These are phyloP conservation scores for Melanerpes aurifrons DNA, from an alignment of 2,113 vertebrate species.

Conservation along the genomic window DNA sequence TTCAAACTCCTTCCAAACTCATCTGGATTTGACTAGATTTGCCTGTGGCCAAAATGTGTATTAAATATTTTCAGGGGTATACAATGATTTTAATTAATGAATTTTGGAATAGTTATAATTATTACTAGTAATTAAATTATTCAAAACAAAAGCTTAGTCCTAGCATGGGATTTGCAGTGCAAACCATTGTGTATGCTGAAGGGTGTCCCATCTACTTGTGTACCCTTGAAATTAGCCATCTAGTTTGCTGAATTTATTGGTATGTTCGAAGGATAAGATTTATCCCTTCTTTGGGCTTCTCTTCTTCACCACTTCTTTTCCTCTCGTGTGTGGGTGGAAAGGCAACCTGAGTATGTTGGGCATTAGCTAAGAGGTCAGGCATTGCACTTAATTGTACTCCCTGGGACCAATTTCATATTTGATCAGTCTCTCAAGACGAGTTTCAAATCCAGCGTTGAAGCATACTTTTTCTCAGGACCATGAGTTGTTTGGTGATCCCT, in stretches of 20 bases:
- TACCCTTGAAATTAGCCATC: neutral
- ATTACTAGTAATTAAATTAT: neutral
- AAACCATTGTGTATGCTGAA: neutral
- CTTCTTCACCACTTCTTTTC: neutral
- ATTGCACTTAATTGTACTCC: neutral
- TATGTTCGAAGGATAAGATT: neutral
- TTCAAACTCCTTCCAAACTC: neutral
- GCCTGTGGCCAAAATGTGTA: neutral
- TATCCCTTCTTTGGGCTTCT: neutral
- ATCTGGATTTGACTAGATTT: neutral
- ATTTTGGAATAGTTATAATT: neutral
- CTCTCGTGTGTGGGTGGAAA: neutral
- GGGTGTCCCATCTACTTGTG: neutral
- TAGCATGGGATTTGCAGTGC: neutral
- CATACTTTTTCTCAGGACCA: neutral
- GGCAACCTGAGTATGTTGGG: neutral
- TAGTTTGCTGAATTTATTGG: fast-evolving
- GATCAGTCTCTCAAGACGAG: neutral
- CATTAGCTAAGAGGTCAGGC: neutral
- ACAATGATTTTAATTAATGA: neutral
- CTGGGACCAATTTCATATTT: slow-evolving; percentile 11
- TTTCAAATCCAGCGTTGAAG: slow-evolving; percentile 22
- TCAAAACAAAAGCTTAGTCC: neutral
- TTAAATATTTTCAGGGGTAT: neutral
- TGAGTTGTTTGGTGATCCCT: slow-evolving; percentile 33